A percentile compares a stretch with the other conserved stretches of the same genome.
phyloP scores from a whole-genome alignment of 2,113 vertebrate genomes.

The Empidonax alnorum region DNA sequence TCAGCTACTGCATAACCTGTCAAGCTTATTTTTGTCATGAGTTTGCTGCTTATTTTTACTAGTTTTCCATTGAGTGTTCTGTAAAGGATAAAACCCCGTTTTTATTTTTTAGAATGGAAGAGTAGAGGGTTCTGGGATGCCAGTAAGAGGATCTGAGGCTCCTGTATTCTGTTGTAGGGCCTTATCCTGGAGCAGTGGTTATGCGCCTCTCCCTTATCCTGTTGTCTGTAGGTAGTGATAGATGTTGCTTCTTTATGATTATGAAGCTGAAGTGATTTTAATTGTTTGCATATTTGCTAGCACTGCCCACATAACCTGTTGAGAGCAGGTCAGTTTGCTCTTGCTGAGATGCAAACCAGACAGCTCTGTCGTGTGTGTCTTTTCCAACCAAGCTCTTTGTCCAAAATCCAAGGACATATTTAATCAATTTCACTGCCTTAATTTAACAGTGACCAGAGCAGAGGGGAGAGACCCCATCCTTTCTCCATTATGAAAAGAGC shows the following conservation, averaged over 20 bases:
- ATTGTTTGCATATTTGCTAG: neutral
- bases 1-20: neutral
- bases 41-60: conserved; percentile 11
- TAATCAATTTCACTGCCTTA: neutral
- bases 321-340: neutral
- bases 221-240: neutral
- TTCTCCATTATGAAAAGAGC: neutral
- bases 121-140: neutral
- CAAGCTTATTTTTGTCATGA: neutral
- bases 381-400: neutral
- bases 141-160: neutral
- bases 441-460: neutral
- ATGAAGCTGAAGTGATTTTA: neutral
- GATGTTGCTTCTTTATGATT: neutral
- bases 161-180: neutral
- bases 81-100: neutral
- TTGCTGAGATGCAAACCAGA: neutral
- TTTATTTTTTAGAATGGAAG: neutral
- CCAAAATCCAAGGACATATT: neutral
- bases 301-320: neutral
- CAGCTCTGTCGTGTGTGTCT: neutral
- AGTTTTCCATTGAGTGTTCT: neutral
- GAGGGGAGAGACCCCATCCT: neutral
- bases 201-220: neutral
- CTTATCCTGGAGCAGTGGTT: neutral